Conservation (phyloP, 2,113 vertebrate species). For the Ariopsis seemanni region DNA sequence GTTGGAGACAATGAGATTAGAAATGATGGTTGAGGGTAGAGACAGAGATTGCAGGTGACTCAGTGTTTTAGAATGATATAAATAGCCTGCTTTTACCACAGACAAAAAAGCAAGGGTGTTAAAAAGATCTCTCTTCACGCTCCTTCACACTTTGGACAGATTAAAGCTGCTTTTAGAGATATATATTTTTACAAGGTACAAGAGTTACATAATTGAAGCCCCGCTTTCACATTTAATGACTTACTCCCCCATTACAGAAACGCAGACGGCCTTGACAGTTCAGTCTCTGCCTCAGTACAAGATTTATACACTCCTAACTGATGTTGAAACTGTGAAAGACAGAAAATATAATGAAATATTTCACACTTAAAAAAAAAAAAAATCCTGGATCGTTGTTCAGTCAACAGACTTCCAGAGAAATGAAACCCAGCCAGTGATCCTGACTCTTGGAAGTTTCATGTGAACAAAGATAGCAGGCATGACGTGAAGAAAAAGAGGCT, state of each 20-base stretch:
- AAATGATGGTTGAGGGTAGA: neutral
- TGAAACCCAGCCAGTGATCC: neutral
- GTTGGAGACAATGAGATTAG: neutral
- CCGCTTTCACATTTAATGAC: slow-evolving; percentile 34
- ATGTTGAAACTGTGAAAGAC: neutral
- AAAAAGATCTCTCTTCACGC: neutral
- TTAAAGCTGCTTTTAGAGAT: neutral
- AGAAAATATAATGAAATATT: neutral
- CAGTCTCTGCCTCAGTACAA: neutral
- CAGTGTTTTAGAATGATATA: neutral
- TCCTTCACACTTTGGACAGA: neutral
- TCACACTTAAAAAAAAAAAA: neutral
- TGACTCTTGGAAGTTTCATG: neutral
- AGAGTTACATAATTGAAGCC: slow-evolving; percentile 16
- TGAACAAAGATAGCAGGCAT: neutral
- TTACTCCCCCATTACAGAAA: slow-evolving; percentile 4
- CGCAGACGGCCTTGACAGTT: neutral
- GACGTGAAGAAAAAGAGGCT: neutral
- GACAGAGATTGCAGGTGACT: neutral
- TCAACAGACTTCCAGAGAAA: neutral
- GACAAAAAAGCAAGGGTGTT: neutral
- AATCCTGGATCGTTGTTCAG: neutral
- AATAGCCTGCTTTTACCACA: slow-evolving; percentile 7
- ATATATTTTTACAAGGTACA: neutral
- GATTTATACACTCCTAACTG: neutral